A percentile compares a stretch with the other conserved stretches of the same genome.
Conservation (phyloP, 2,888 invertebrate species). For the Hypomecis atomaria region DNA sequence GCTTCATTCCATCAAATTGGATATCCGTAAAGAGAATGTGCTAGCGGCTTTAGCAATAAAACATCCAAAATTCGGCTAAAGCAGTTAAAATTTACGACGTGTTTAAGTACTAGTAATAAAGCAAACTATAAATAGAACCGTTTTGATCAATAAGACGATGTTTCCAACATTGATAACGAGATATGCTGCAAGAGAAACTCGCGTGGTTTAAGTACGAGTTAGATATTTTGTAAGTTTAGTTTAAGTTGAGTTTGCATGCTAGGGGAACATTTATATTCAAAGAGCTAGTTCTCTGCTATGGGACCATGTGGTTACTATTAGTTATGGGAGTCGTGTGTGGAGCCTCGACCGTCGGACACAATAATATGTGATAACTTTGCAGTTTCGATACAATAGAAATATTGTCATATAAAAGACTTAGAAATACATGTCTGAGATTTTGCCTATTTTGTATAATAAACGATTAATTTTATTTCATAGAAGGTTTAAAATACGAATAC, state of each 20-base stretch:
- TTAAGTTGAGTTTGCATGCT: conserved; percentile 29
- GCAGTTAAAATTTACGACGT: conserved; percentile 14
- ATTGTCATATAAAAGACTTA: conserved; percentile 54
- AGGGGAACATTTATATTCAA: conserved; percentile 51
- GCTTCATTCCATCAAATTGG: background rate
- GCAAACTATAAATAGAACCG: background rate
- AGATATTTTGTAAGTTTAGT: conserved; percentile 26
- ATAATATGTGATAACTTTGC: conserved; percentile 57
- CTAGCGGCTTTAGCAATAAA: conserved; percentile 8
- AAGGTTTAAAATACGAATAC: background rate
- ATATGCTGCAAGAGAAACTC: conserved; percentile 12
- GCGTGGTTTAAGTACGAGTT: conserved; percentile 19
- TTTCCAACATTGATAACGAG: background rate
- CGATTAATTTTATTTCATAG: background rate
- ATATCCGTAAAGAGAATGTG: conserved; percentile 5
- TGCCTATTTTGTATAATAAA: background rate
- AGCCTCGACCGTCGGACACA: conserved; percentile 45
- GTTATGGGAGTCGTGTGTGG: conserved; percentile 51
- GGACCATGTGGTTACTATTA: conserved; percentile 43
- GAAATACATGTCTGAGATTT: conserved; percentile 29
- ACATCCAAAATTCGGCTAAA: background rate
- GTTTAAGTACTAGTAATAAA: background rate
- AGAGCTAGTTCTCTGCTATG: conserved; percentile 28
- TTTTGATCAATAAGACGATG: conserved; percentile 1
- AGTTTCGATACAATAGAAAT: conserved; percentile 53